Conservation (phyloP, 2,113 vertebrate genomes). For the Corydoras sp. region DNA sequence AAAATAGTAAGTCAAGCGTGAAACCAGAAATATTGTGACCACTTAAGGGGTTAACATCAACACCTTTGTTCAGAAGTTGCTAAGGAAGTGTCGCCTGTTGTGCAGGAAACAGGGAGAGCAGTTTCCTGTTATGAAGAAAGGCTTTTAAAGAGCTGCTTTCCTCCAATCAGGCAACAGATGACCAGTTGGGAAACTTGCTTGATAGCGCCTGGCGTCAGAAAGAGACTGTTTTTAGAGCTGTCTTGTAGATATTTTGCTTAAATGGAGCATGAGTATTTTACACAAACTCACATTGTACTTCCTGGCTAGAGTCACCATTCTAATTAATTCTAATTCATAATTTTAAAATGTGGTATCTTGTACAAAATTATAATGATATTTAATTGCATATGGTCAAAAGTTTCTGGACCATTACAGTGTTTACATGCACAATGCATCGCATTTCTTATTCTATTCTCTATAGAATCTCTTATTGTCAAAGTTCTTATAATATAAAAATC, state of each 20-base stretch:
- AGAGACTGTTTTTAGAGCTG: constrained; percentile 60
- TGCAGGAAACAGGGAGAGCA: constrained; percentile 93
- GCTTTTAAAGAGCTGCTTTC: constrained; percentile 79
- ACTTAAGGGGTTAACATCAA: constrained; percentile 74
- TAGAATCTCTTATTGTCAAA: too few relatives aligned
- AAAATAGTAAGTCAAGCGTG: not conserved
- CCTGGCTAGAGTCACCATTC: too few relatives aligned
- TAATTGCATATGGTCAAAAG: too few relatives aligned
- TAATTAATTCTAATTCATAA: too few relatives aligned
- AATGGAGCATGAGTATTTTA: constrained; percentile 11
- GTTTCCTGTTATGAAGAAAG: constrained; percentile 98
- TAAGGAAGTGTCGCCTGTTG: constrained; percentile 88
- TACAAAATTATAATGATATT: too few relatives aligned
- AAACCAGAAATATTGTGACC: constrained; percentile 42
- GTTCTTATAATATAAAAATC: too few relatives aligned
- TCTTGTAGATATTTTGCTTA: constrained; percentile 56
- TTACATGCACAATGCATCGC: too few relatives aligned
- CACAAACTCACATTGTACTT: not conserved
- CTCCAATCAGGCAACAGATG: constrained; percentile 81
- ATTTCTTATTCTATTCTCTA: too few relatives aligned
- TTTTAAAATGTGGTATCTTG: too few relatives aligned
- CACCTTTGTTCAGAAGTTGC: constrained; percentile 83
- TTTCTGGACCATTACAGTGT: too few relatives aligned
- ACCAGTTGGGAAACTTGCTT: constrained; percentile 77
- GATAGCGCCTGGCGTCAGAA: constrained; percentile 59